A percentile compares a stretch with the other conserved stretches of the same genome.
Conservation (phyloP, 2,888 invertebrate species). For the Globia sparganii region DNA sequence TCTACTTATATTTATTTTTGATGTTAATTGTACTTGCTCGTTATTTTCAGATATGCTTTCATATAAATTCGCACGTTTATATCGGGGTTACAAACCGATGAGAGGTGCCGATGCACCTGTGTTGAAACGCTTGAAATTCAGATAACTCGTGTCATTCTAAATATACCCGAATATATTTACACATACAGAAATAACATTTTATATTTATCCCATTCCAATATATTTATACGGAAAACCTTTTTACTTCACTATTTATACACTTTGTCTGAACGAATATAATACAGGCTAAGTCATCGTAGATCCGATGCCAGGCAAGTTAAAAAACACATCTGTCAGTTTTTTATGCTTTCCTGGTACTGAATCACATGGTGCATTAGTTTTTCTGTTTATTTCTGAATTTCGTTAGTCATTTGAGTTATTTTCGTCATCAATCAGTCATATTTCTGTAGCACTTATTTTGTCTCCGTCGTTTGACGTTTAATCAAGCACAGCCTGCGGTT, state of each 20-base stretch:
- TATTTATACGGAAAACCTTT: constrained; percentile 57
- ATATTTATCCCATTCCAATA: constrained; percentile 60
- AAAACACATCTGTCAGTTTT: constrained; percentile 60
- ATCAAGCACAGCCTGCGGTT: constrained; percentile 52
- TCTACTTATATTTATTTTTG: constrained; percentile 10
- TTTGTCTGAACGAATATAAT: constrained; percentile 48
- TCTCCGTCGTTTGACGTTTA: constrained; percentile 51
- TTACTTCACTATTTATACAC: constrained; percentile 47
- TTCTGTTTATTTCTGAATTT: constrained; percentile 61
- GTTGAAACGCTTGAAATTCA: constrained; percentile 63
- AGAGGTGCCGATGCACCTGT: constrained; percentile 59
- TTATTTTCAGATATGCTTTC: constrained; percentile 44
- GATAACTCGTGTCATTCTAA: constrained; percentile 68
- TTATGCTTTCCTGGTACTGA: constrained; percentile 52
- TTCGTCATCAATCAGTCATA: constrained; percentile 52
- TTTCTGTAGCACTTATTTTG: constrained; percentile 55
- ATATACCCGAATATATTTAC: constrained; percentile 65
- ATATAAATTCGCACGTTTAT: constrained; percentile 43
- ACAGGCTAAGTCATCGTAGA: constrained; percentile 40
- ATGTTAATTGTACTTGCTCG: constrained; percentile 25
- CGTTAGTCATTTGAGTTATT: constrained; percentile 56
- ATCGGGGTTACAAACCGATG: constrained; percentile 52
- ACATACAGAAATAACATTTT: constrained; percentile 58
- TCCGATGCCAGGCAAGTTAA: constrained; percentile 59
- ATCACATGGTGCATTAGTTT: constrained; percentile 57